phyloP scores from a whole-genome alignment of 64 coral and sea anemone species.

The Actinia tenebrosa region DNA sequence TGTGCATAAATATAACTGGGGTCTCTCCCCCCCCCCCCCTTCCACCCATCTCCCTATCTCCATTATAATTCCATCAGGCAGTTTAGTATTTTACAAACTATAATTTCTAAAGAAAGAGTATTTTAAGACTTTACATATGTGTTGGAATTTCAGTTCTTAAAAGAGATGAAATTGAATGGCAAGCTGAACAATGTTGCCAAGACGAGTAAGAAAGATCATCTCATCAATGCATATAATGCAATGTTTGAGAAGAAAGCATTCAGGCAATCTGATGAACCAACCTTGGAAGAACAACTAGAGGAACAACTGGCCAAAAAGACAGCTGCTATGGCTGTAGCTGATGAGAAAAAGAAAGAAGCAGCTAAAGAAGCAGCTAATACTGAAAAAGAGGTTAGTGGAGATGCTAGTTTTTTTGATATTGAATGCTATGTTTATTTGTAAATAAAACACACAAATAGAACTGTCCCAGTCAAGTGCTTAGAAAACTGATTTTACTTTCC shows the following conservation, averaged over 20 bases:
- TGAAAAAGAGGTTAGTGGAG: conserved; percentile 37
- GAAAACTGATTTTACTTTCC: no score
- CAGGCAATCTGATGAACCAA: conserved; percentile 27
- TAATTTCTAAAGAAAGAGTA: neutral
- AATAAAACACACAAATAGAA: neutral
- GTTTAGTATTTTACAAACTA: neutral
- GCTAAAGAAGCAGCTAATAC: conserved; percentile 28
- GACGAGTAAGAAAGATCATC: conserved; percentile 91
- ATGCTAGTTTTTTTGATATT: neutral
- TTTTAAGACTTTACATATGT: neutral
- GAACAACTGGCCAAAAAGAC: conserved; percentile 25
- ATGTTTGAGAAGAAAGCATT: conserved; percentile 89
- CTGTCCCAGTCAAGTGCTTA: no score
- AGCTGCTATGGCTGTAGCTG: conserved; percentile 24
- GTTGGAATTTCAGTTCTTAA: conserved; percentile 61
- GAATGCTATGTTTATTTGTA: neutral
- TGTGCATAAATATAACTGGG: neutral
- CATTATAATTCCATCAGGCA: neutral
- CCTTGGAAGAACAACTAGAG: conserved; percentile 44
- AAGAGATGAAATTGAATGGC: conserved; percentile 87
- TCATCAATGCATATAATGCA: conserved; percentile 70
- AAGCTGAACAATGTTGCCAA: conserved; percentile 97
- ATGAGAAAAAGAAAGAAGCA: conserved; percentile 39
- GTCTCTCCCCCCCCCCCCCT: no score
- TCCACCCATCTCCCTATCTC: neutral